Evolutionary conservation across 2,888 invertebrate species (phyloP), one percentile per base, ranked within the genome.

Genomic region (Caenorhabditis panamensis): DNA sequence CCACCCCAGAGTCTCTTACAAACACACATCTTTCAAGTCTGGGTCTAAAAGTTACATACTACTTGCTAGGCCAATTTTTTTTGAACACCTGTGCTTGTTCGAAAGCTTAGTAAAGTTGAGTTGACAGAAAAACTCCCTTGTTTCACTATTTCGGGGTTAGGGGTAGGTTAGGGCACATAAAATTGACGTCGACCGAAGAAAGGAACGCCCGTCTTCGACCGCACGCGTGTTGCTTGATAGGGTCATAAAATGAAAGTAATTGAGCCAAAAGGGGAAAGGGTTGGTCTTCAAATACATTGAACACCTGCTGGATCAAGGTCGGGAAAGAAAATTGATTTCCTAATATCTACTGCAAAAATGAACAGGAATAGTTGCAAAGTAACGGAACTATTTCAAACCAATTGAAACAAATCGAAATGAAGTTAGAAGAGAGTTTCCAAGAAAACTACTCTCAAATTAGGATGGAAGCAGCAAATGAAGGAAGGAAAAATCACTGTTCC

Each of bases 301-400:
- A 64, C 73, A 73, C 66, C 73, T 73, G 73, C 59, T 54, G 56
- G 49, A 58, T 66, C 64, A 73, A 73, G 73, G 73, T 64, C 73
- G 66, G 37, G 73, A 73, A 58, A 16, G 13, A 67, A 37, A 67
- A 47, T 20, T 56, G 56, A 56, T 49, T 66, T 54, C n/a, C n/a
- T n/a, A n/a, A n/a, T n/a, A n/a, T n/a, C n/a, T n/a, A n/a, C n/a
- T n/a, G n/a, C n/a, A 13, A 64, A n/a, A 66, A 54, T 16, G 54
- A 31, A 28, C 20, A 28, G 28, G 9, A 37, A 8, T 16, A 44
- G 16, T n/a, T n/a, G n/a, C n/a, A n/a, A n/a, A n/a, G n/a, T n/a
- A n/a, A n/a, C n/a, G n/a, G n/a, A n/a, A n/a, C n/a, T n/a, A n/a
- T n/a, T n/a, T n/a, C n/a, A n/a, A n/a, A n/a, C n/a, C n/a, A n/a